Conservation (phyloP, 2,113 vertebrate genomes). For the Mustela nigripes region DNA sequence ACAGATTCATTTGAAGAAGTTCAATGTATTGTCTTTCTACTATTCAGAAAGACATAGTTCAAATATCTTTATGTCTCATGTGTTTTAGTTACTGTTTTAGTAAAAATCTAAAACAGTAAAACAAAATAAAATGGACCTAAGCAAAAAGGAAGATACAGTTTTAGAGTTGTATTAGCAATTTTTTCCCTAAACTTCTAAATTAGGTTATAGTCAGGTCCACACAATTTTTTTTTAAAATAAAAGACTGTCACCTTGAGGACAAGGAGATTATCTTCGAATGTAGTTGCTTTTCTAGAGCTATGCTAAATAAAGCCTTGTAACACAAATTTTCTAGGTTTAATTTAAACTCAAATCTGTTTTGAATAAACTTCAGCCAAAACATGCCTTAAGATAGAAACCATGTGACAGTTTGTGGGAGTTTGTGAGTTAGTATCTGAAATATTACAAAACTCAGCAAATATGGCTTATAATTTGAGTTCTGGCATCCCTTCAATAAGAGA, state of each 20-base stretch:
- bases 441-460: conserved; percentile 67
- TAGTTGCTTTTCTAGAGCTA: conserved; percentile 57
- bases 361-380: conserved; percentile 74
- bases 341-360: conserved; percentile 76
- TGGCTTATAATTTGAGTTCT: conserved; percentile 62
- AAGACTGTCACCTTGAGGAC: conserved; percentile 54
- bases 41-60: neutral
- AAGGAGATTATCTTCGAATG: conserved; percentile 66
- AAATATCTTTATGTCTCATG: conserved; percentile 23
- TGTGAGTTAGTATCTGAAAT: conserved; percentile 64
- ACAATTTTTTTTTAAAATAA: conserved; percentile 14
- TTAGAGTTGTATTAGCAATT: conserved; percentile 24
- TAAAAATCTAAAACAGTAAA: conserved; percentile 39
- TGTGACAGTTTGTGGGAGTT: conserved; percentile 58
- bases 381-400: conserved; percentile 73
- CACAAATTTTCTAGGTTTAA: conserved; percentile 72
- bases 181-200: conserved; percentile 40
- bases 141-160: neutral
- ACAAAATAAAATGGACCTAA: conserved; percentile 43
- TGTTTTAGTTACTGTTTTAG: conserved; percentile 42
- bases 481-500: conserved; percentile 64
- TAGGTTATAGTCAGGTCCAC: neutral
- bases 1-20: conserved; percentile 55
- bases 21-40: conserved; percentile 17
- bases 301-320: conserved; percentile 72